phyloP scores from a whole-genome alignment of 2,888 invertebrate species.

The Mythimna lalbum region DNA sequence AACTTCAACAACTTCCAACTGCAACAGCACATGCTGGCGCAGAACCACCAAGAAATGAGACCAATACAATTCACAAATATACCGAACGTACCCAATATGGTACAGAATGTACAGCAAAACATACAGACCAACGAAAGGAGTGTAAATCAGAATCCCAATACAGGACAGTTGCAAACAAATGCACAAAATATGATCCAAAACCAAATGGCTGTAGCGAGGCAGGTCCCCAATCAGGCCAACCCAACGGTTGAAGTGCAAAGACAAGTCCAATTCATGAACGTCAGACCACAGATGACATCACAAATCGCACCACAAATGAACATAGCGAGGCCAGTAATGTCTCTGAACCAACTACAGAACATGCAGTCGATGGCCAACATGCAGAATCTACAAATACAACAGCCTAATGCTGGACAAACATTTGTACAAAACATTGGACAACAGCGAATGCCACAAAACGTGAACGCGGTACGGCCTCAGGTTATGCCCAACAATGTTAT shows the following conservation, averaged over 20 bases:
- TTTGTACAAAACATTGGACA: constrained; percentile 62
- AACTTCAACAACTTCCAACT: constrained; percentile 79
- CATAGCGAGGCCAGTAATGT: constrained; percentile 59
- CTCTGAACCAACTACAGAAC: constrained; percentile 59
- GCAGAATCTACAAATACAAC: constrained; percentile 65
- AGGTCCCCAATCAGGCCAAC: constrained; percentile 61
- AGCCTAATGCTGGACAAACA: constrained; percentile 60
- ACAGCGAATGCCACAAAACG: constrained; percentile 59
- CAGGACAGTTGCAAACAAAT: constrained; percentile 58
- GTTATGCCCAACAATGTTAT: constrained; percentile 40
- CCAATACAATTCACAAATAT: constrained; percentile 70
- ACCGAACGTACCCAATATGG: constrained; percentile 64
- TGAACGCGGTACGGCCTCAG: constrained; percentile 55
- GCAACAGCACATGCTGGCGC: constrained; percentile 77
- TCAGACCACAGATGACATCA: constrained; percentile 63
- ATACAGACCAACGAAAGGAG: constrained; percentile 59
- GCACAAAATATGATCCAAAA: constrained; percentile 60
- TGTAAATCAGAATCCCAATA: constrained; percentile 56
- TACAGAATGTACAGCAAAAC: constrained; percentile 68
- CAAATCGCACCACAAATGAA: constrained; percentile 63
- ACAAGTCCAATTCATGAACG: constrained; percentile 58
- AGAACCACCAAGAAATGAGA: constrained; percentile 70
- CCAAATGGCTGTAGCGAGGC: constrained; percentile 54
- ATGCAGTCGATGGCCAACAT: constrained; percentile 54
- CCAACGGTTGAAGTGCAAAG: constrained; percentile 59